Evolutionary conservation across 2,888 invertebrate species (phyloP), one percentile per base, ranked within the genome.

Genomic region (Chrysodeixis includens): DNA sequence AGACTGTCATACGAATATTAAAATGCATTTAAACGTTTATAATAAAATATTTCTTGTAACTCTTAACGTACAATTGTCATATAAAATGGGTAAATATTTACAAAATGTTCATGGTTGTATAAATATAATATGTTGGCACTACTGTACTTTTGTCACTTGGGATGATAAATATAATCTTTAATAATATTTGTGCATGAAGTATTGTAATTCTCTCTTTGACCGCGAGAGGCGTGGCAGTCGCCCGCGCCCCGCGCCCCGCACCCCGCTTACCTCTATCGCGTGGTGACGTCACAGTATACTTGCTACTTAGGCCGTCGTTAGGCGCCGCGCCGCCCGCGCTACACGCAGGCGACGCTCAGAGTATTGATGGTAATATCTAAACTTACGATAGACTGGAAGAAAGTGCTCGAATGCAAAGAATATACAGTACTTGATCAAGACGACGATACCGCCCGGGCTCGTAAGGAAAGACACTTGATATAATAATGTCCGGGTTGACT

Each of bases 71-170:
- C 10, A 26, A 7, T 40, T 65, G 26, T 71, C 57, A 58, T 71
- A 58, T 8, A 66, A 62, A 76, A 76, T 57, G 40, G n/a, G 68
- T 62, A 56, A 66, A 52, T 60, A 64, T 58, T 55, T 76, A 66
- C 51, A 71, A 62, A 76, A 74, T 60, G 54, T 51, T 49, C 14
- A 30, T 53, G 51, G 30, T 40, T 32, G 22, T 32, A 44, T 60
- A 64, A 59, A 35, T 59, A 52, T 52, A 52, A 59, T 66, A 66
- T 59, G 51, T 74, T 74, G 74, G 74, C 78, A 66, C 76, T 69
- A 56, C 22, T 59, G 46, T 60, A 56, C 9, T 60, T 62, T 72
- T 66, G 68, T 57, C 54, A 77, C 62, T 59, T 9, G 35, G n/a
- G 1, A 60, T 60, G n/a, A 53, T 60, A 40, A 51, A 59, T 32